Conservation (phyloP, 1,140 invertebrate species). For the Apis cerana region DNA sequence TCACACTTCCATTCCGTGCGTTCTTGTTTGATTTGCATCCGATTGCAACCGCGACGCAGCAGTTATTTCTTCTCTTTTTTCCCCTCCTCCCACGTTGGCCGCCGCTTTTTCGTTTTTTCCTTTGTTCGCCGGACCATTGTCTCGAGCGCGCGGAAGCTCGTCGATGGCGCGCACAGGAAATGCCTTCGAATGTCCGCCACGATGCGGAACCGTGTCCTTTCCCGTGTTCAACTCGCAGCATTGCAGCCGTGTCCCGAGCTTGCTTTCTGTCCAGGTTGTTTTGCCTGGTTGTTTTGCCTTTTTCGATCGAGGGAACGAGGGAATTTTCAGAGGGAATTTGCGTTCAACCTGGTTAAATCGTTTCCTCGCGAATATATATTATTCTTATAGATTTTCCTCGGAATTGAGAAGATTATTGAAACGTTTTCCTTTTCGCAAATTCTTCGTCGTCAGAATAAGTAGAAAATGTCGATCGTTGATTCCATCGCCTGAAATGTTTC, state of each 20-base stretch:
- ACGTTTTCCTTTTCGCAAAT: too few species aligned
- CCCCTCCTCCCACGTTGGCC: neutral
- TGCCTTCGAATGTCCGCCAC: constrained; percentile 10
- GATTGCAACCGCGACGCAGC: constrained; percentile 16
- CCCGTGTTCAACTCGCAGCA: neutral
- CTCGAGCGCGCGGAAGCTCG: constrained; percentile 29
- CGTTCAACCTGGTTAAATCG: too few species aligned
- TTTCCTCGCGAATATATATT: too few species aligned
- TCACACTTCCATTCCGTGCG: neutral
- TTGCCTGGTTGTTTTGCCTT: neutral
- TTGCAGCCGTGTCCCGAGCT: neutral
- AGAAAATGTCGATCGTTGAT: too few species aligned
- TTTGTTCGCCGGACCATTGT: constrained; percentile 32
- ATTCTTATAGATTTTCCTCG: too few species aligned
- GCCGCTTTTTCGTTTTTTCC: constrained; percentile 18
- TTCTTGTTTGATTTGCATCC: constrained; percentile 37
- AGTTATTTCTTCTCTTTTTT: constrained; percentile 1
- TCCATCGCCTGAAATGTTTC: too few species aligned
- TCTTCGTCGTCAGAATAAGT: too few species aligned
- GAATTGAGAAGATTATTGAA: too few species aligned
- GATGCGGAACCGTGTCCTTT: neutral
- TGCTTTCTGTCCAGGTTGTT: neutral
- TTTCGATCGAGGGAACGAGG: neutral
- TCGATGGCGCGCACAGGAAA: constrained; percentile 24
- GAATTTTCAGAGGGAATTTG: too few species aligned